Base-by-base conservation (phyloP, 2,113 vertebrate genomes). In the Ictalurus punctatus region DNA sequence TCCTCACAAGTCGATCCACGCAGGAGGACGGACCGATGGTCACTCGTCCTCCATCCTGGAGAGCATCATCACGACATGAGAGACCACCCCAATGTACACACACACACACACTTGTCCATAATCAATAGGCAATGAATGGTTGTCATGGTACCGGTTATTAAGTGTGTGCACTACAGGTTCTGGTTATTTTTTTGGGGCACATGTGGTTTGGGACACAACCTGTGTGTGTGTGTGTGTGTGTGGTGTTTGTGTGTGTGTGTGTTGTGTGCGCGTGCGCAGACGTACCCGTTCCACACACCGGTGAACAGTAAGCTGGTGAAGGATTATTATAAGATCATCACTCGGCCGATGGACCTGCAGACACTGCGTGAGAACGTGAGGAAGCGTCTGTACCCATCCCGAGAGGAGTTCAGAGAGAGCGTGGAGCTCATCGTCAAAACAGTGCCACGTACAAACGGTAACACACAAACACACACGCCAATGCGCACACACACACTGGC, bases 321-420 rank as follows among this genome's bases (percentile, higher is more conserved):
- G 91, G 98, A 99, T 93, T 99, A 99, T 92, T 99, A 99, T 19
- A 99, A 99, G 94, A 98, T 99, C 86, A 99, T 99, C 90, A 97
- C 96, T 0, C 95, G 97, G 61, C 98, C 98, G 8, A 99, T 99
- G 98, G 98, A 99, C 93, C 94, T 99, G 85, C 98, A 99, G 94
- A 99, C 98, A 0, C 95, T 99, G 85, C 96, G 98, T 69, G 98
- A 99, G 92, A 99, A 99, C 0, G 97, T 99, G 58, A 97, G 98
- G 0, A 99, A 98, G 91, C 94, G 98, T 27, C 95, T 98, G 91
- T 99, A 99, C 85, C 98, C 98, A 0, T 99, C 98, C 5, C 95
- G 98, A 40, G 98, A 99, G 88, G 98, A 99, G 93, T 99, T 99
- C 93, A 95, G 98, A 16, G 98, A 99, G 80, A 97, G 97, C 16